Evolutionary conservation across 2,797 vertebrate species (phyloP).

Genomic region (Galago senegalensis): DNA sequence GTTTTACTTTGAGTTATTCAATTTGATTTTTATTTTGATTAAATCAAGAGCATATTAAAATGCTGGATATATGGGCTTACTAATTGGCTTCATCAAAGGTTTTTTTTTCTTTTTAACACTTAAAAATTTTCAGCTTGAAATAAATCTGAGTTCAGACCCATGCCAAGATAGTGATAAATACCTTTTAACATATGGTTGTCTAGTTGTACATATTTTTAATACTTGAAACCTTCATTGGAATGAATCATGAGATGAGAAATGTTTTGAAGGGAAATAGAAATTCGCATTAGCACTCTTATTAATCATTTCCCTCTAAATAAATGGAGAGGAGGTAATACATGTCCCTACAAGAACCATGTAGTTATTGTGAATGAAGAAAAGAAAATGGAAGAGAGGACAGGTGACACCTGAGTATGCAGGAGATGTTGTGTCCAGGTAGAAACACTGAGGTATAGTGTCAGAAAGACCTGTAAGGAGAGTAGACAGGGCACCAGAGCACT

Average conservation of each 20-base stretch:
- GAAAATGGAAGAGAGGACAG: background rate
- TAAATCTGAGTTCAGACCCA: conserved; percentile 64
- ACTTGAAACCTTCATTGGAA: conserved; percentile 64
- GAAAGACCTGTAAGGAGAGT: background rate
- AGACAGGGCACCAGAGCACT: background rate
- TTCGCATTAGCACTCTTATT: conserved; percentile 24
- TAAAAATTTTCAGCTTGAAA: conserved; percentile 75
- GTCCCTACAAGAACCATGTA: background rate
- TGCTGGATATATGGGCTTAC: conserved; percentile 53
- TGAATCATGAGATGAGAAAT: conserved; percentile 23
- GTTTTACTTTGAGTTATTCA: conserved; percentile 27
- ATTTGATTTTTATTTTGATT: conserved; percentile 69
- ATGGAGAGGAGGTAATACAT: background rate
- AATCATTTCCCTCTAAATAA: conserved; percentile 63
- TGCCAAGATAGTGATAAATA: conserved; percentile 74
- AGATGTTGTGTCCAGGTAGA: background rate
- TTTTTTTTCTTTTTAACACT: conserved; percentile 68
- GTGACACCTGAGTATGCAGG: background rate
- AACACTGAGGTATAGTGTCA: background rate
- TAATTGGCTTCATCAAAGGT: conserved; percentile 64
- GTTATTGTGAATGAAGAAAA: background rate
- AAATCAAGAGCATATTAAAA: conserved; percentile 69
- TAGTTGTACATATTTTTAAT: conserved; percentile 72
- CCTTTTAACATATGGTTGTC: conserved; percentile 76
- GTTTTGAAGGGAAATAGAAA: conserved; percentile 68